Base-by-base conservation (phyloP, 1,140 invertebrate species). In the Diorhabda elongata region DNA sequence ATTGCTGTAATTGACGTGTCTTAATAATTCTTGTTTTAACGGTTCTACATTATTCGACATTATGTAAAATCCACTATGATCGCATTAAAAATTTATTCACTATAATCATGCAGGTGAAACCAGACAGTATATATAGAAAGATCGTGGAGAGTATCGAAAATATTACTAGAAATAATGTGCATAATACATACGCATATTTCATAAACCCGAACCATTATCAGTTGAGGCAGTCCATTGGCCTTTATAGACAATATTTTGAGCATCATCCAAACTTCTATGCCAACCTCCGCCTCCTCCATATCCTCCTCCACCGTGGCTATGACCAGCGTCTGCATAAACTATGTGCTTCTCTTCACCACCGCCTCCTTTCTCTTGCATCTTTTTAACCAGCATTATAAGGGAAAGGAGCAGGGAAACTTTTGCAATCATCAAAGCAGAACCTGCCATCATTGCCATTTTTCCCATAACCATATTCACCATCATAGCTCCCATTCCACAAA, bases 361-460 rank as follows among this genome's bases (percentile, higher is more conserved):
- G 69, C 85, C 84, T 66, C 85, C 83, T 65, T 83, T 78, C 3
- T 82, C 82, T 3, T 83, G 82, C 62, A 83, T 82, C 77, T 89
- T 89, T 79, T 89, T 89, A 75, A 89, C 73, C 66, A 87, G 85
- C 70, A 87, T 85, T 74, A 90, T 84, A 3, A 86, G 83, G 3
- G 89, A 88, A n/a, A 90, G 76, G 58, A 90, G 81, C 6, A 90
- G 76, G 1, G 89, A 88, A 56, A 91, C 85, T 77, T 91, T 91
- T 2, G 88, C 86, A 42, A 90, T 85, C 4, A 91, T 80, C 45
- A 91, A 80, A 6, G 89, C 89, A 2, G 87, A 86, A 41, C 88
- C 89, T 9, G 88, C 87, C 47, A 74, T 74, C 63, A 74, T 58
- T 41, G 68, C 70, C 73, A 74, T 72, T 68, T 74, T 90, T 5